Evolutionary conservation across 2,113 vertebrate species (phyloP).

Genomic region (Murina feae): DNA sequence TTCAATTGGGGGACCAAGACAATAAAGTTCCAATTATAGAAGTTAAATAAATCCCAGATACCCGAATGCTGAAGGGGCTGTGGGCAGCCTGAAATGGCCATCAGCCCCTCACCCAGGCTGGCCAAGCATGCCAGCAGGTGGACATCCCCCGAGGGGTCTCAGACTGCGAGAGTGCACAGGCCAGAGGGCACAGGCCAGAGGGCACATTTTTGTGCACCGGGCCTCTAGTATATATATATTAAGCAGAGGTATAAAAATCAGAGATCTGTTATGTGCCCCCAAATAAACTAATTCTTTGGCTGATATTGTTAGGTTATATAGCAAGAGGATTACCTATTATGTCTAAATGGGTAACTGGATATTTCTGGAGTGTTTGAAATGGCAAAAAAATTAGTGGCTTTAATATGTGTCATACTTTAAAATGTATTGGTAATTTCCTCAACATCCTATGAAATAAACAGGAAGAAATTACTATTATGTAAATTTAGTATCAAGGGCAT

Average conservation of each 20-base stretch:
- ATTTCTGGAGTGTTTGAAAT: neutral
- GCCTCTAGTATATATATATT: too few relatives aligned
- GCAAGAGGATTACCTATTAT: neutral
- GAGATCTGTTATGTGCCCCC: neutral
- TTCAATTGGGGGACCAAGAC: too few relatives aligned
- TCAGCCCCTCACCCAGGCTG: too few relatives aligned
- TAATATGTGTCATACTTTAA: neutral
- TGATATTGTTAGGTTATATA: neutral
- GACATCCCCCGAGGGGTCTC: too few relatives aligned
- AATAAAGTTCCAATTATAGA: too few relatives aligned
- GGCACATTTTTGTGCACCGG: too few relatives aligned
- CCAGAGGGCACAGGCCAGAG: too few relatives aligned
- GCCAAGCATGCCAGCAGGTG: too few relatives aligned
- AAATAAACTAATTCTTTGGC: neutral
- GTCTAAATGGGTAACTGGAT: neutral
- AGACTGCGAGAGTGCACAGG: too few relatives aligned
- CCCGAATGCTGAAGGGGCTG: too few relatives aligned
- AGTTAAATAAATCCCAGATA: too few relatives aligned
- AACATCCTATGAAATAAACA: conserved; percentile 5
- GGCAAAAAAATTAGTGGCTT: neutral
- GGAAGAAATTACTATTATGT: neutral
- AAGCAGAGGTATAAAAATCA: neutral
- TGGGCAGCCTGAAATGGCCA: too few relatives aligned
- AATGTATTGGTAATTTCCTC: neutral
- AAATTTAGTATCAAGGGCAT: neutral